Percentiles rank a stretch among this genome's conserved stretches.
Conservation (phyloP, 2,888 invertebrate genomes). For the Latrodectus hesperus region DNA sequence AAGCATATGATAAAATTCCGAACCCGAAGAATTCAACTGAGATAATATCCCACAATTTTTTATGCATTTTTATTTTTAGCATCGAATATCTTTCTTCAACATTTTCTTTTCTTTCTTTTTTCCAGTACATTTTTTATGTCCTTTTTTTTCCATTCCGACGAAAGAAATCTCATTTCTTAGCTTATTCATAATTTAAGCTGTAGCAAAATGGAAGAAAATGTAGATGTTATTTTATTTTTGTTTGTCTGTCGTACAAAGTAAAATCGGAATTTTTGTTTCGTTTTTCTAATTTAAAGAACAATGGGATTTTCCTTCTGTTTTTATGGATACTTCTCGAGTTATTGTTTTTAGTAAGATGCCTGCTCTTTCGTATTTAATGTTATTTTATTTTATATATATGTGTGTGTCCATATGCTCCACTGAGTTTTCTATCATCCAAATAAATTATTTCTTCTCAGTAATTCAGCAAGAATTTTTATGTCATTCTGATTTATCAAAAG, state of each 20-base stretch:
- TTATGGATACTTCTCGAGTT: constrained; percentile 35
- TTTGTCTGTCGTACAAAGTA: neutral
- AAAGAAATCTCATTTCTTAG: constrained; percentile 53
- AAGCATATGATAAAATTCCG: constrained; percentile 2
- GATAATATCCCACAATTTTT: constrained; percentile 50
- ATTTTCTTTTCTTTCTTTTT: constrained; percentile 20
- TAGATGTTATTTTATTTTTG: constrained; percentile 20
- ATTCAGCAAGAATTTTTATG: no score
- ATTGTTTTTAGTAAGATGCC: constrained; percentile 39
- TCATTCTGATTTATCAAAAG: no score
- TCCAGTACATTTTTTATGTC: neutral
- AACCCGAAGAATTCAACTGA: constrained; percentile 47
- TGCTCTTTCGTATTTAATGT: no score
- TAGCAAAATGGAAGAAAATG: constrained; percentile 50
- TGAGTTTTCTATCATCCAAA: no score
- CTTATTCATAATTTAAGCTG: constrained; percentile 60
- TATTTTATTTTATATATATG: no score
- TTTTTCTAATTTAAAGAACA: constrained; percentile 46
- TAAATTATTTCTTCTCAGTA: no score
- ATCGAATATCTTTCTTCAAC: constrained; percentile 27
- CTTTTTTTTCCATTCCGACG: constrained; percentile 10
- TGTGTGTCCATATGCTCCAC: no score
- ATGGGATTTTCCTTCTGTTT: constrained; percentile 41
- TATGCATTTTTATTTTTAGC: constrained; percentile 22
- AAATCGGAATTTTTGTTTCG: constrained; percentile 5